phyloP scores from a whole-genome alignment of 2,113 vertebrate species.

The Thinocorus orbignyianus region DNA sequence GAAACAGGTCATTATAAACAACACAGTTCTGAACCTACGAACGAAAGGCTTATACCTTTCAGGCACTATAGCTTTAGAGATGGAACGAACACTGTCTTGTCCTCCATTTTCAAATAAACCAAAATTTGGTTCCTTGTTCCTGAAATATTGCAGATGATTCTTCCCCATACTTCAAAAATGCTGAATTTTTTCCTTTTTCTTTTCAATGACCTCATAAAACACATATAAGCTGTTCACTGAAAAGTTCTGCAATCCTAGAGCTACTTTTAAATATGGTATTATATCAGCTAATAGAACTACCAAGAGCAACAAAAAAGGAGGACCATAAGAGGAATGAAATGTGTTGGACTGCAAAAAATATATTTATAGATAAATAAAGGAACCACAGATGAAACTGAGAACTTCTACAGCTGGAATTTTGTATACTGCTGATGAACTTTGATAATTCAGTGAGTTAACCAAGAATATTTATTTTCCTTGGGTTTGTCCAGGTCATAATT shows the following conservation, averaged over 20 bases:
- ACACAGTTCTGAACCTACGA: not conserved
- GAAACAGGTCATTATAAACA: not conserved
- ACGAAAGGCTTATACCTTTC: not conserved
- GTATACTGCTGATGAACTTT: not conserved
- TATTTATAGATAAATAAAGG: not conserved
- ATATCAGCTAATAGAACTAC: not conserved
- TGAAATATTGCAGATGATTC: not conserved
- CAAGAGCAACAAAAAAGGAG: not conserved
- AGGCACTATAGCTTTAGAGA: not conserved
- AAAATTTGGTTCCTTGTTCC: not conserved
- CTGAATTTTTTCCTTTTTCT: not conserved
- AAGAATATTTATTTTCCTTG: not conserved
- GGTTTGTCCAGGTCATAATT: not conserved
- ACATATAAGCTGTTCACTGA: not conserved
- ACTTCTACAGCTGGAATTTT: not conserved
- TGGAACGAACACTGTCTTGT: not conserved
- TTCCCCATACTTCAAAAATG: not conserved
- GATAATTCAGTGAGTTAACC: not conserved
- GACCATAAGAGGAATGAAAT: not conserved
- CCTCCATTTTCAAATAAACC: not conserved
- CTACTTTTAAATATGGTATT: not conserved
- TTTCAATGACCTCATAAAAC: not conserved
- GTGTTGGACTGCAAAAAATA: not conserved
- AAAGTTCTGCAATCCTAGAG: not conserved
- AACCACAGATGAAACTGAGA: not conserved